phyloP scores from a whole-genome alignment of 2,888 invertebrate species.

The Proisotoma minuta region DNA sequence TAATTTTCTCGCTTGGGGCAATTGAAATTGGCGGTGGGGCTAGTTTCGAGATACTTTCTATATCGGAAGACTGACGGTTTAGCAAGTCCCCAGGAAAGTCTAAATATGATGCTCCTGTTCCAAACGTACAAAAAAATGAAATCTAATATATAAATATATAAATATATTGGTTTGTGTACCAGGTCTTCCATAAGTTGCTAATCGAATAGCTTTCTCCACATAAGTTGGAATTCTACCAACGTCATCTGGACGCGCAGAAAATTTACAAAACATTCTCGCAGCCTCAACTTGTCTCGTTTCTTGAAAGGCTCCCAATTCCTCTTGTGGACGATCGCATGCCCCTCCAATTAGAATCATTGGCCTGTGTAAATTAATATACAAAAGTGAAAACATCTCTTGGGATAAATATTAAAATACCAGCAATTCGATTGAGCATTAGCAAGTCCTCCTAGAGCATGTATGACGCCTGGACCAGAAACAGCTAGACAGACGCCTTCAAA shows the following conservation, averaged over 20 bases:
- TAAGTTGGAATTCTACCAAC: slow-evolving; percentile 77
- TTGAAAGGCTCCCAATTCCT: slow-evolving; percentile 93
- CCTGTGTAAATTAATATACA: slow-evolving; percentile 52
- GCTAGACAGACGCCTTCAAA: slow-evolving; percentile 86
- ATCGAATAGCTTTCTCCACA: slow-evolving; percentile 84
- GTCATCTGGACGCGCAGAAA: slow-evolving; percentile 79
- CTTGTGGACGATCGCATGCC: slow-evolving; percentile 84
- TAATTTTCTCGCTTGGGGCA: slow-evolving; percentile 67
- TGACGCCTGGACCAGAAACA: slow-evolving; percentile 86
- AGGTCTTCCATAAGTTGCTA: slow-evolving; percentile 78
- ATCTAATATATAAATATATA: neutral
- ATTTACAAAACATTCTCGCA: slow-evolving; percentile 84
- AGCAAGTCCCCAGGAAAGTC: slow-evolving; percentile 86
- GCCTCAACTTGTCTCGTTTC: slow-evolving; percentile 88
- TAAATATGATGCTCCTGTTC: slow-evolving; percentile 66
- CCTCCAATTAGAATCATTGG: slow-evolving; percentile 89
- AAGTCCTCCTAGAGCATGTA: slow-evolving; percentile 90
- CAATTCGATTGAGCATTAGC: slow-evolving; percentile 95
- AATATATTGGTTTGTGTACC: slow-evolving; percentile 56
- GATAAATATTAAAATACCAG: slow-evolving; percentile 58
- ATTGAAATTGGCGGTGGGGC: slow-evolving; percentile 63
- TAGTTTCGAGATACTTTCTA: slow-evolving; percentile 48
- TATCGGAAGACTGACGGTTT: slow-evolving; percentile 53
- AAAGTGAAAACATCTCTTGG: neutral
- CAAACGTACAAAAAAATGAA: slow-evolving; percentile 11